phyloP scores from a whole-genome alignment of 2,888 invertebrate species.

The Leptopilina drosophilae region DNA sequence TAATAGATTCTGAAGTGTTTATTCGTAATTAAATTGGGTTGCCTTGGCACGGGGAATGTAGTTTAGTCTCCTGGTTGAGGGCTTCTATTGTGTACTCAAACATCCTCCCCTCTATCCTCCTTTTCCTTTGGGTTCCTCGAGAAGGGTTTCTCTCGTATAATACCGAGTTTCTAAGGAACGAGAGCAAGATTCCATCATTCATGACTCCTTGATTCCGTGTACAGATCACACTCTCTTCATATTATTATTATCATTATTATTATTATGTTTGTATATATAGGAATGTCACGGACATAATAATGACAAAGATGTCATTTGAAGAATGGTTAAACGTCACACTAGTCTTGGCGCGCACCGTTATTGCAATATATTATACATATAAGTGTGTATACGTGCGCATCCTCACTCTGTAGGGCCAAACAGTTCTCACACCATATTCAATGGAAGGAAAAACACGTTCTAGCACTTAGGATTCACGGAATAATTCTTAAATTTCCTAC shows the following conservation, averaged over 20 bases:
- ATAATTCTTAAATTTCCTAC: slow-evolving; percentile 29
- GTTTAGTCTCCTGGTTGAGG: slow-evolving; percentile 43
- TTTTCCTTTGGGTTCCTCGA: slow-evolving; percentile 44
- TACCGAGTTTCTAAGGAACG: slow-evolving; percentile 46
- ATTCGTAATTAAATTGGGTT: slow-evolving; percentile 49
- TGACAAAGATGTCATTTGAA: slow-evolving; percentile 59
- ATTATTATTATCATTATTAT: too few relatives aligned
- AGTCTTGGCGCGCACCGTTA: slow-evolving; percentile 57
- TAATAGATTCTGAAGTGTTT: slow-evolving; percentile 43
- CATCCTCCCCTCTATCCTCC: not conserved
- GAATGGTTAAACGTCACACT: slow-evolving; percentile 56
- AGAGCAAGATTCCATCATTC: slow-evolving; percentile 52
- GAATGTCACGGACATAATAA: slow-evolving; percentile 55
- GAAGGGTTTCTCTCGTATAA: slow-evolving; percentile 41
- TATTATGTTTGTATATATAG: too few relatives aligned
- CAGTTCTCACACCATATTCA: slow-evolving; percentile 52
- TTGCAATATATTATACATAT: slow-evolving; percentile 50
- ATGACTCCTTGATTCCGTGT: slow-evolving; percentile 49
- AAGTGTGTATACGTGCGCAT: slow-evolving; percentile 48
- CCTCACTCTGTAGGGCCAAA: slow-evolving; percentile 52
- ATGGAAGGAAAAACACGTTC: slow-evolving; percentile 17
- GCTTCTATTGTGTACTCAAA: slow-evolving; percentile 45
- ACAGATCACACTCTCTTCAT: slow-evolving; percentile 45
- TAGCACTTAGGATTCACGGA: slow-evolving; percentile 29
- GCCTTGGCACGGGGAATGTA: slow-evolving; percentile 34